Evolutionary conservation across 2,888 invertebrate genomes (phyloP).

Genomic region (Tetramorium bicarinatum): DNA sequence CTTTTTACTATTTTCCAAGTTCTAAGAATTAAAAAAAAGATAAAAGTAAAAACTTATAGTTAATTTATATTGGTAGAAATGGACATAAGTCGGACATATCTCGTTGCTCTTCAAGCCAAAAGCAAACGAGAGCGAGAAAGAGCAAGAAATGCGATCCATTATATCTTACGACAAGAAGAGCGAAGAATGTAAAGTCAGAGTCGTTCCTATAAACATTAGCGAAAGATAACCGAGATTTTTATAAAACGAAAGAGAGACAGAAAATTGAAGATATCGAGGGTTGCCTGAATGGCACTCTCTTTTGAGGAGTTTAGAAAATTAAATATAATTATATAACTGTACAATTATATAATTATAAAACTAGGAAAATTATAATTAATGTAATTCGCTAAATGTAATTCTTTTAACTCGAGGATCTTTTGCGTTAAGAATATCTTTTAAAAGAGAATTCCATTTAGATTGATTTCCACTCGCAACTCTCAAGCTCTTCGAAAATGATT

Average conservation of each 20-base stretch:
- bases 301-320: not conserved
- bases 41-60: no score
- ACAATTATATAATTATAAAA: not conserved
- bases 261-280: not conserved
- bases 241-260: not conserved
- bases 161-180: not conserved
- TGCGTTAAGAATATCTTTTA: not conserved
- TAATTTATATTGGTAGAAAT: no score
- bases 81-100: not conserved
- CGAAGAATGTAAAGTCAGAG: not conserved
- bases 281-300: not conserved
- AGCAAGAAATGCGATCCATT: not conserved
- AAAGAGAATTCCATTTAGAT: not conserved
- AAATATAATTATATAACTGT: conserved; percentile 1
- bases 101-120: not conserved
- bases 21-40: no score
- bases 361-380: not conserved
- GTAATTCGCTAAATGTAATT: not conserved
- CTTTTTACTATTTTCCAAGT: no score
- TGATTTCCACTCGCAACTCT: not conserved
- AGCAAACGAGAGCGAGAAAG: not conserved
- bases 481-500: not conserved
- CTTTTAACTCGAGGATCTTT: not conserved
- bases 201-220: conserved; percentile 24
- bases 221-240: not conserved